Base-by-base conservation (phyloP, 2,113 vertebrate genomes). In the Brachypteracias leptosomus region DNA sequence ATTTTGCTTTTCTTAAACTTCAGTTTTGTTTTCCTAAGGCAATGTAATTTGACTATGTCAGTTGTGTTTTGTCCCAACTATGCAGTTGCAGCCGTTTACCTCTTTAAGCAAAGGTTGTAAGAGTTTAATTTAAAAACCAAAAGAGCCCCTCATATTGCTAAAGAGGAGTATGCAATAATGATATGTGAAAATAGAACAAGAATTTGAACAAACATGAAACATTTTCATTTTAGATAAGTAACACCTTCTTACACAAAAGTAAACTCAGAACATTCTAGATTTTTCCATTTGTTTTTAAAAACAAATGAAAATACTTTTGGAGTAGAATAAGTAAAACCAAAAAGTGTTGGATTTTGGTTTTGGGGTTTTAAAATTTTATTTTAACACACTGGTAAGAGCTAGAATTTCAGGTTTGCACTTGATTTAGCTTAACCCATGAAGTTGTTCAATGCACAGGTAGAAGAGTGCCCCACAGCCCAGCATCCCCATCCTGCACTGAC, bases 81-180 rank as follows among this genome's bases (percentile, higher is more conserved):
- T 7, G 11, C 17, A 22, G 9, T 14, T 77, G 28, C 31, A 76
- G 54, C 11, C 3, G 3, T 52, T 81, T 77, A 12, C 38, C 20
- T 81, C 3, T 59, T 86, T 40, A 75, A 17, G 29, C 16, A 31
- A 55, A 47, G 8, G 2, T 63, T 65, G 1, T 46, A 46, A 38
- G 29, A 25, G 11, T 52, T 87, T 57, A n/a, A 13, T 68, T 88
- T 3, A 28, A 42, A 62, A 75, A n/a, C 12, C 4, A 6, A 40
- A 19, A 62, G 6, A 2, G 1, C 1, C 22, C 9, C n/a, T 76
- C 4, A 4, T 47, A 17, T 44, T 70, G 22, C 13, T 38, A 7
- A 0, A 0, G 21, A 68, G 76, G 11, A n/a, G 1, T 55, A 33
- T 33, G 18, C 12, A 33, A 2, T 7, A 10, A 14, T 62, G 40